These are phyloP conservation scores for Astropecten irregularis DNA, from an alignment of 53 echinoderm and acorn worm genomes.

Conservation along the genomic window DNA sequence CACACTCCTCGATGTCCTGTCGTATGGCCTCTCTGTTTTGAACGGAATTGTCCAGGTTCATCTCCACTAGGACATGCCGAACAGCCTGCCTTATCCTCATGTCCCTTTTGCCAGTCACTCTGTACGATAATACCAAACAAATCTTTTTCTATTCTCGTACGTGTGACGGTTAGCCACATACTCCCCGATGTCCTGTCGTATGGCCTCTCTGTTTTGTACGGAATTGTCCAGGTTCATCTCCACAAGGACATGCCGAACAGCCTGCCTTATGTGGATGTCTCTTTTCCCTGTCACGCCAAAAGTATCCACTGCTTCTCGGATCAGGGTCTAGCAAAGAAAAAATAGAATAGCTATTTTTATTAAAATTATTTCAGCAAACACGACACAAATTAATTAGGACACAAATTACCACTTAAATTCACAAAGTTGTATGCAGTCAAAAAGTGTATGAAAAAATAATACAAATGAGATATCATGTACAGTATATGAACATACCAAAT, in stretches of 20 bases:
- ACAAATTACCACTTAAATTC: too few relatives aligned
- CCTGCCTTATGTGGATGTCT: not conserved
- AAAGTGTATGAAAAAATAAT: not conserved
- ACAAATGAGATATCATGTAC: too few relatives aligned
- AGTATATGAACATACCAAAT: not conserved
- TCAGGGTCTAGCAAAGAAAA: not conserved
- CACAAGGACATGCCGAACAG: not conserved
- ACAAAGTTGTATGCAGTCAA: too few relatives aligned
- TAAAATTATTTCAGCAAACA: too few relatives aligned
- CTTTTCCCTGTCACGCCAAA: not conserved
- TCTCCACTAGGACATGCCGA: not conserved
- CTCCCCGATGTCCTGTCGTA: not conserved
- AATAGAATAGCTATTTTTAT: not conserved
- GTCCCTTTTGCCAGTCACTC: not conserved
- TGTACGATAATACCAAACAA: not conserved
- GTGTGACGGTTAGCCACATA: constrained; percentile 9
- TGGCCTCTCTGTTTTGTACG: not conserved
- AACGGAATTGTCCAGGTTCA: not conserved
- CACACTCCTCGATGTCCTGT: not conserved
- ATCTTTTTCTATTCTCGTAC: not conserved
- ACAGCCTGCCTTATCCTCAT: not conserved
- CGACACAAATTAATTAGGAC: too few relatives aligned
- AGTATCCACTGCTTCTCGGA: not conserved
- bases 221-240: not conserved
- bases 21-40: not conserved